phyloP scores from a whole-genome alignment of 2,888 invertebrate species.

The Globia sparganii region DNA sequence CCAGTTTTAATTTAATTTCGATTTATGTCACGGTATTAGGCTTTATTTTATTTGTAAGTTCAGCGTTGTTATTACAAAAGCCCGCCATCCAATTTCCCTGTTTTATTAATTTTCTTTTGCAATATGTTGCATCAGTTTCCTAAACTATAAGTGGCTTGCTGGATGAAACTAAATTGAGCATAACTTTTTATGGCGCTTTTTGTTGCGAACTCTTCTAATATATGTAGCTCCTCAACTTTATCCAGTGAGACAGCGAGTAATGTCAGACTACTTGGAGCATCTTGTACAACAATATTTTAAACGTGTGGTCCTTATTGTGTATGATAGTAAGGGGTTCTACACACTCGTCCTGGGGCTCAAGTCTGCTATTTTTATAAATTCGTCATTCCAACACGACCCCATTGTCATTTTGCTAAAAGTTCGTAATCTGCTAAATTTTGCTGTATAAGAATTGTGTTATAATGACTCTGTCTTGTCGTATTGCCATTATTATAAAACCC shows the following conservation, averaged over 20 bases:
- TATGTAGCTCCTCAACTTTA: conserved; percentile 72
- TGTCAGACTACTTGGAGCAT: conserved; percentile 23
- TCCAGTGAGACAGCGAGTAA: conserved; percentile 48
- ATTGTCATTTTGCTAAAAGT: too few species aligned
- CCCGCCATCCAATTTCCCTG: conserved; percentile 73
- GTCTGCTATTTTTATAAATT: too few species aligned
- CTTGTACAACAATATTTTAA: conserved; percentile 19
- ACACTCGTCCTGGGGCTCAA: too few species aligned
- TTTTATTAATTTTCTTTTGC: conserved; percentile 87
- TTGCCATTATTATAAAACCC: too few species aligned
- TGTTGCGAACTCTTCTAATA: conserved; percentile 79
- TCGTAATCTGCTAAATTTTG: too few species aligned
- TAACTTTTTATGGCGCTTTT: conserved; percentile 86
- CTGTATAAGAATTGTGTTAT: too few species aligned
- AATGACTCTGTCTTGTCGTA: too few species aligned
- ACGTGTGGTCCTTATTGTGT: not conserved
- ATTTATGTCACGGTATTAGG: conserved; percentile 12
- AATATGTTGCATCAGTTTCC: conserved; percentile 87
- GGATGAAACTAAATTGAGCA: conserved; percentile 84
- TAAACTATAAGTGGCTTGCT: conserved; percentile 80
- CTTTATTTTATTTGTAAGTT: conserved; percentile 51
- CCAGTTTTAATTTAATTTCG: not conserved
- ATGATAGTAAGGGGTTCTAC: not conserved
- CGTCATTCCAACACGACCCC: too few species aligned
- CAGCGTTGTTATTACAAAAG: conserved; percentile 53